Conservation (phyloP, 2,797 vertebrate species). For the Perodicticus potto region DNA sequence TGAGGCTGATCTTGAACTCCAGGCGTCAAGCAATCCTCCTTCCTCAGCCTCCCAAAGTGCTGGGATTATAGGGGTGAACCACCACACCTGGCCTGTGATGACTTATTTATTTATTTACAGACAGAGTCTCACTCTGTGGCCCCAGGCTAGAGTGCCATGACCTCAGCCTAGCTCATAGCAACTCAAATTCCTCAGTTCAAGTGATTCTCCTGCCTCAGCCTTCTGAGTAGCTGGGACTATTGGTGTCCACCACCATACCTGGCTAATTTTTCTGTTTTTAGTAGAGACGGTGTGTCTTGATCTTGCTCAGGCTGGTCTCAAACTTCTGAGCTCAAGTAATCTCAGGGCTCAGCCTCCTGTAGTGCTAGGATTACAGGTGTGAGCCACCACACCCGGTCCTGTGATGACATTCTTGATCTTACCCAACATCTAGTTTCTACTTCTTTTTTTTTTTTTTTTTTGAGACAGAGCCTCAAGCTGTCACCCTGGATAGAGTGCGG, state of each 20-base stretch:
- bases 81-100: not conserved
- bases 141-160: too few species aligned
- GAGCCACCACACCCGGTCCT: not conserved
- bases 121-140: too few species aligned
- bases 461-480: too few species aligned
- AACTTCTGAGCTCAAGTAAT: not conserved
- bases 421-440: not conserved
- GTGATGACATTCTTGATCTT: not conserved
- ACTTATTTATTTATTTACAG: not conserved
- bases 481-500: too few species aligned
- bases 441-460: too few species aligned
- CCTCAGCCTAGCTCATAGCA: too few species aligned
- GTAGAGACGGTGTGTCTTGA: not conserved
- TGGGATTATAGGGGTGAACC: not conserved
- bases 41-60: not conserved
- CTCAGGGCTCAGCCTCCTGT: not conserved
- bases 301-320: not conserved
- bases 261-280: not conserved
- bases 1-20: not conserved
- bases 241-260: not conserved
- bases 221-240: not conserved
- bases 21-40: not conserved
- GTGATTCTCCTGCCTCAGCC: not conserved
- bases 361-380: not conserved
- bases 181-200: not conserved